Evolutionary conservation across 2,113 vertebrate species (phyloP).

Genomic region (Campylorhamphus procurvoides): DNA sequence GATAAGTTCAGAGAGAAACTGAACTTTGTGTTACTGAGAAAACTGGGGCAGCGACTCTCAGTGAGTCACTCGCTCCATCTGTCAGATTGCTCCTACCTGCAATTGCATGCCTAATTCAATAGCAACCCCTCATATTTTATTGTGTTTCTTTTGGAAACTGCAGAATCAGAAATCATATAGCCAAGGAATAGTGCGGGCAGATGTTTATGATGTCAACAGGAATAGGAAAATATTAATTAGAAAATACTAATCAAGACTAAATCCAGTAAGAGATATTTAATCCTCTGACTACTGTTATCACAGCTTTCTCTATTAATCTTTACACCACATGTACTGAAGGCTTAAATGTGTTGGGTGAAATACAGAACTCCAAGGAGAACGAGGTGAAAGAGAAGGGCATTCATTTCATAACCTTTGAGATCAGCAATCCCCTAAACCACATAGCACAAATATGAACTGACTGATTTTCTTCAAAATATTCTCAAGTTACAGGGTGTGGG

Average conservation of each 20-base stretch:
- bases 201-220: background rate
- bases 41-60: background rate
- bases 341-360: background rate
- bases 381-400: background rate
- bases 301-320: background rate
- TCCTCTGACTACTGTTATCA: background rate
- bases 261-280: background rate
- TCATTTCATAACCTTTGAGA: background rate
- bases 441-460: background rate
- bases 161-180: background rate
- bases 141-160: background rate
- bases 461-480: background rate
- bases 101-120: background rate
- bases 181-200: background rate
- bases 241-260: background rate
- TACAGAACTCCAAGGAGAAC: background rate
- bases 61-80: background rate
- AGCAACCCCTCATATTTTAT: background rate
- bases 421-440: background rate
- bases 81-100: background rate
- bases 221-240: background rate
- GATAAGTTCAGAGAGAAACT: background rate
- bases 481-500: background rate
- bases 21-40: background rate
- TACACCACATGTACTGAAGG: background rate